Percentiles rank a stretch among this genome's conserved stretches.
phyloP scores from a whole-genome alignment of 2,797 vertebrate species.

The Acomys russatus region DNA sequence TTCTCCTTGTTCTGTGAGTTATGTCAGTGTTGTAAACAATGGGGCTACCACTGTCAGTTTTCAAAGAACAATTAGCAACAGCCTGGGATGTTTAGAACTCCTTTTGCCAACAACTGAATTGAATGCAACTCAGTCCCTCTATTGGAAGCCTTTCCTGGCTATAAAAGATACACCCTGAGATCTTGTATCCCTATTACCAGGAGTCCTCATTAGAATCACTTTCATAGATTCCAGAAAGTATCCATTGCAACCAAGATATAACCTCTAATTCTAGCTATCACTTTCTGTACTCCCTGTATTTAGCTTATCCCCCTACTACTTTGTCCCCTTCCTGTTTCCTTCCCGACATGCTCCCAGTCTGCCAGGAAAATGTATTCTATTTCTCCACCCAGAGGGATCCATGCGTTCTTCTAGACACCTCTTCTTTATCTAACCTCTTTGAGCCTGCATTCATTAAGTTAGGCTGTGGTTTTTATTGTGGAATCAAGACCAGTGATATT shows the following conservation, averaged over 20 bases:
- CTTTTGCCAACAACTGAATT: background rate
- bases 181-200: background rate
- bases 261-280: background rate
- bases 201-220: background rate
- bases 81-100: background rate
- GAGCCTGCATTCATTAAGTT: background rate
- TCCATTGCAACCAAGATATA: background rate
- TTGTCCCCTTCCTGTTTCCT: no score
- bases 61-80: background rate
- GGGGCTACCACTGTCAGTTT: background rate
- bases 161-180: background rate
- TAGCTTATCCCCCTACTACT: fast-evolving
- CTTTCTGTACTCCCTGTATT: background rate
- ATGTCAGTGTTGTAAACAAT: background rate
- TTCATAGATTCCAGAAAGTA: background rate
- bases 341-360: background rate
- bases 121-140: background rate
- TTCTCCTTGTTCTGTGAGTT: background rate
- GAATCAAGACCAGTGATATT: background rate
- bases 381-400: no score
- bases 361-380: background rate
- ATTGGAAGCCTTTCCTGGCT: background rate
- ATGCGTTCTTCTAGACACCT: background rate
- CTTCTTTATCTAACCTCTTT: background rate
- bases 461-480: background rate